Evolutionary conservation across 2,797 vertebrate species (phyloP).

Genomic region (Falco biarmicus): DNA sequence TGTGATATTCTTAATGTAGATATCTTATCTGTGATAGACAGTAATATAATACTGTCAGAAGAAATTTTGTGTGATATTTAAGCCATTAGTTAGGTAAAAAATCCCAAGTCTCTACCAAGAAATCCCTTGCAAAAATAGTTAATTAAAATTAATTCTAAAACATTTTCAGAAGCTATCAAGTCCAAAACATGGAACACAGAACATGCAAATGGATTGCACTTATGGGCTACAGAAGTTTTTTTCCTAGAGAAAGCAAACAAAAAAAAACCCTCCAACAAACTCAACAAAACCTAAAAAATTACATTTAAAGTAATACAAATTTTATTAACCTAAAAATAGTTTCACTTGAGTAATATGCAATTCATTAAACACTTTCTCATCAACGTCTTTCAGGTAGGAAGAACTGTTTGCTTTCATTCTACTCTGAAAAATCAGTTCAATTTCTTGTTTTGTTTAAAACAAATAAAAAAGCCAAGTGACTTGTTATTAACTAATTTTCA

Average conservation of each 20-base stretch:
- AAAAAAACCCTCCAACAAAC: background rate
- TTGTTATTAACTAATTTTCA: background rate
- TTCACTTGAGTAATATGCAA: background rate
- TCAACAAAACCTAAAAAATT: background rate
- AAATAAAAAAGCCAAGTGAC: background rate
- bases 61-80: background rate
- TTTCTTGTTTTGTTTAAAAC: background rate
- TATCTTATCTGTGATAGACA: background rate
- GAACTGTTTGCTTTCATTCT: background rate
- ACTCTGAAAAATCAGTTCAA: background rate
- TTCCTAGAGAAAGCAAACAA: background rate
- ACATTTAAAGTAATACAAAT: background rate
- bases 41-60: background rate
- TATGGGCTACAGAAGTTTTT: background rate
- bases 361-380: background rate
- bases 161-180: background rate
- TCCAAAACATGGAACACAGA: background rate
- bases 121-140: background rate
- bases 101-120: background rate
- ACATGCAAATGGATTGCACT: background rate
- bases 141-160: background rate
- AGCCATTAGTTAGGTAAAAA: background rate
- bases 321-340: background rate
- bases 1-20: too few species aligned
- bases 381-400: background rate